phyloP scores from a whole-genome alignment of 2,888 invertebrate species.

The Trypoxylon attenuatum region DNA sequence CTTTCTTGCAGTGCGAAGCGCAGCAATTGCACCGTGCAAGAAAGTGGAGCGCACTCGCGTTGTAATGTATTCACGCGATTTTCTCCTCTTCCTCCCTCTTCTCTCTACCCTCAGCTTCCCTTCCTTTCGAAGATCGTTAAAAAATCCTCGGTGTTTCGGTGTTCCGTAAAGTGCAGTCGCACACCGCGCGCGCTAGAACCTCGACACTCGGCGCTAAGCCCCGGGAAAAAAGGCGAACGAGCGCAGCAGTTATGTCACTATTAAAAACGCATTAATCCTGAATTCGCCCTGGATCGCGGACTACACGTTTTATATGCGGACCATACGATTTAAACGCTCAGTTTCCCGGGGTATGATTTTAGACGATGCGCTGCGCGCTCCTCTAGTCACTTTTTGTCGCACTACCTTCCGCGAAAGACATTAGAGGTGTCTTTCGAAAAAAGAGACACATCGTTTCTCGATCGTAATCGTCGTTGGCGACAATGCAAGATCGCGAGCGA shows the following conservation, averaged over 20 bases:
- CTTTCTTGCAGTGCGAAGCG: constrained; percentile 39
- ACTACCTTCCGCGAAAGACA: constrained; percentile 1
- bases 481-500: too few species aligned
- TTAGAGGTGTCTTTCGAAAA: too few species aligned
- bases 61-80: constrained; percentile 52
- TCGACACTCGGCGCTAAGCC: not conserved
- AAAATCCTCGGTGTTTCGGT: constrained; percentile 37
- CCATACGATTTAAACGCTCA: constrained; percentile 39
- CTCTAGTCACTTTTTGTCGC: constrained; percentile 35
- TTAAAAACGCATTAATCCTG: constrained; percentile 70
- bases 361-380: constrained; percentile 38
- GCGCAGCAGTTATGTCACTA: constrained; percentile 63
- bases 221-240: constrained; percentile 15
- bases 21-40: constrained; percentile 30
- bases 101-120: not conserved
- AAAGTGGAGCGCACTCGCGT: constrained; percentile 42
- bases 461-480: too few species aligned
- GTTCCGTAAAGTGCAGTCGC: constrained; percentile 37
- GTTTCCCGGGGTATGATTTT: constrained; percentile 40
- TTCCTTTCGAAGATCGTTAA: constrained; percentile 34
- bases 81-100: constrained; percentile 18
- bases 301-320: constrained; percentile 26
- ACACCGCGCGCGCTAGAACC: constrained; percentile 19
- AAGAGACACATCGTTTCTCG: too few species aligned
- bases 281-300: constrained; percentile 49